Base-by-base conservation (phyloP, 2,888 invertebrate species). In the Venusia cambrica region DNA sequence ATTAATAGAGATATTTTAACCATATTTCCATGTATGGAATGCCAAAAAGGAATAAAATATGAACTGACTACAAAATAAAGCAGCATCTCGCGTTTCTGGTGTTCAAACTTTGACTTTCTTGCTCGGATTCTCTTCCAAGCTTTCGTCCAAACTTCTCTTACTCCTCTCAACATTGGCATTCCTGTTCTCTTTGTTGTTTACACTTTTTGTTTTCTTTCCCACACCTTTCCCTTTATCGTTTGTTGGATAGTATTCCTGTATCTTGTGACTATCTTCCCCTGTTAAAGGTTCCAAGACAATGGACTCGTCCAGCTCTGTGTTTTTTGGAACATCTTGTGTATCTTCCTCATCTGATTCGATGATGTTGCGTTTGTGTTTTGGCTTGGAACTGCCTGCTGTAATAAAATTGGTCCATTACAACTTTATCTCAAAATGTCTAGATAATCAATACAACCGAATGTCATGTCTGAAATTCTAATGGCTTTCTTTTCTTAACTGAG, bases 261-360 rank as follows among this genome's bases (percentile, higher is more conserved):
- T 68, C 43, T 80, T 87, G 38, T 83, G 84, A 10, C 80, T 73
- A 11, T 65, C 51, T 2, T 81, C 83, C 0, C 85, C 83, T 0
- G 47, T 69, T 0, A 87, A 27, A 0, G 75, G 73, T 29, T 73
- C 69, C 1, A 87, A 17, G 0, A 64, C 59, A 0, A 79, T 51
- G 0, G 68, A 62, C 11, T 80, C 81, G 0, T 84, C 79, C 10
- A 84, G 26, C 1, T 45, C 75, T 0, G 16, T 51, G 33, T 83
- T 83, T 10, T 57, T 73, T 1, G 77, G 70, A 10, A 27, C 46
- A 7, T 60, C 62, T 1, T 5, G 4, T 1, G 39, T 8, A 8
- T 56, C 53, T 4, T 61, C 58, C 0, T 71, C 69, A 4, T 76
- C 78, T 0, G 85, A 85, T 17, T 69, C 45, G 3, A 80, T 78